Conservation (phyloP, 2,113 vertebrate species). For the Hymenochirus boettgeri region DNA sequence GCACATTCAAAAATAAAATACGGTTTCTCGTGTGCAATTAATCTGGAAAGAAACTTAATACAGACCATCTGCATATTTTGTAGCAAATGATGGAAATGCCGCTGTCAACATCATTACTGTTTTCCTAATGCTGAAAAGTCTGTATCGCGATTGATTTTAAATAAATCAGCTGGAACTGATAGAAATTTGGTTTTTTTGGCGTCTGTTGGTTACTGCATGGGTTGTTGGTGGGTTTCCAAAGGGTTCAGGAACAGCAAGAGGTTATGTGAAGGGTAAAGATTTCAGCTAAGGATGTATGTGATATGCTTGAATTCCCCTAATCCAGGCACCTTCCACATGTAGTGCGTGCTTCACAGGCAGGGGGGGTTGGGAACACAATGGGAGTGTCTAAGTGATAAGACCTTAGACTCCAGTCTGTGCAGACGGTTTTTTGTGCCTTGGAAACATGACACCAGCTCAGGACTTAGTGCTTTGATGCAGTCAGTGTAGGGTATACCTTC, state of each 20-base stretch:
- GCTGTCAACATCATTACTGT: slow-evolving; percentile 86
- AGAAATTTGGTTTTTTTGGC: slow-evolving; percentile 67
- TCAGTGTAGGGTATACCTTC: slow-evolving; percentile 31
- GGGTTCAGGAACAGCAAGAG: not conserved
- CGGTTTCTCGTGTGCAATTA: slow-evolving; percentile 97
- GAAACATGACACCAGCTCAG: slow-evolving; percentile 38
- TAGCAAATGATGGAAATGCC: slow-evolving; percentile 94
- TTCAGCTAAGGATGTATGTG: too few species aligned
- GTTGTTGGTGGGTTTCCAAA: not conserved
- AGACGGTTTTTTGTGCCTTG: slow-evolving; percentile 20
- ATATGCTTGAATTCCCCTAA: not conserved
- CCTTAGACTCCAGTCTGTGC: slow-evolving; percentile 22
- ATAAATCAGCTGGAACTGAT: slow-evolving; percentile 99
- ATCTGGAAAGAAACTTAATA: slow-evolving; percentile 67
- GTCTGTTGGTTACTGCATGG: slow-evolving; percentile 52
- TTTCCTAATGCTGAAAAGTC: slow-evolving; percentile 82
- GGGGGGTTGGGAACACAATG: slow-evolving; percentile 3
- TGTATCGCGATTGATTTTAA: slow-evolving; percentile 84
- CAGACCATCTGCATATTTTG: slow-evolving; percentile 96
- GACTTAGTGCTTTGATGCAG: slow-evolving; percentile 33
- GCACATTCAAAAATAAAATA: slow-evolving; percentile 77
- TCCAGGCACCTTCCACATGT: not conserved
- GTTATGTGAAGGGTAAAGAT: not conserved
- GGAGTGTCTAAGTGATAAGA: slow-evolving; percentile 37
- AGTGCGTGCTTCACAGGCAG: not conserved